Evolutionary conservation across 2,113 vertebrate genomes (phyloP), one percentile per base, ranked within the genome.

Genomic region (Trematomus loennbergii): DNA sequence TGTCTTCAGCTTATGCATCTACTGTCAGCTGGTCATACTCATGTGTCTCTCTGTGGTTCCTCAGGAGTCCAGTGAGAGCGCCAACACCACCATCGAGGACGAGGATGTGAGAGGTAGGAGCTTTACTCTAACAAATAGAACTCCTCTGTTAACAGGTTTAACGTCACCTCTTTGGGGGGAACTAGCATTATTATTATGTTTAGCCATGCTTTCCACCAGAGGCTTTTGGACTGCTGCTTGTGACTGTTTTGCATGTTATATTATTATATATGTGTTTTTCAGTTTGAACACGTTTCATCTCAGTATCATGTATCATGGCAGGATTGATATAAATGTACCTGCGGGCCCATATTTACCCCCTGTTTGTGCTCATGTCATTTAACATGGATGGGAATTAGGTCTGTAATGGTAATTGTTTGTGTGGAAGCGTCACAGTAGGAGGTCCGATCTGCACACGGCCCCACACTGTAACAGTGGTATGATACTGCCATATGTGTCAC

Each of bases 21-120:
- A 1, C 5, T 3, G 16, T 54, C 20, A 8, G 1, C 61, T 43
- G 62, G 9, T 29, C 25, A 1, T 20, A 33, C 50, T 82, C 17
- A 60, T 18, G 2, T 55, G 22, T 15, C 4, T 40, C 40, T 79
- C 68, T 15, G 88, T 74, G 84, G 46, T 94, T 65, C 83, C n/a
- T 87, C 94, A 99, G 98, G 98, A 99, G 79, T 99, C 98, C 64
- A 97, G 97, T 1, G 98, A 99, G 93, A 99, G 98, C 45, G 93
- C 96, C 83, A 99, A 99, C 90, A 99, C 98, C 2, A 99, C 98
- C 78, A 98, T 99, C 12, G 98, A 99, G 79, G 98, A 99, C 22
- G 98, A 99, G 92, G 98, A 99, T 67, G 96, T 99, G 72, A 98
- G 97, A 99, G 98, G 98, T 99, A 97, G 29, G 11, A 57, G 1